phyloP scores from a whole-genome alignment of 2,888 invertebrate species.

The Gonocerus acuteangulatus region DNA sequence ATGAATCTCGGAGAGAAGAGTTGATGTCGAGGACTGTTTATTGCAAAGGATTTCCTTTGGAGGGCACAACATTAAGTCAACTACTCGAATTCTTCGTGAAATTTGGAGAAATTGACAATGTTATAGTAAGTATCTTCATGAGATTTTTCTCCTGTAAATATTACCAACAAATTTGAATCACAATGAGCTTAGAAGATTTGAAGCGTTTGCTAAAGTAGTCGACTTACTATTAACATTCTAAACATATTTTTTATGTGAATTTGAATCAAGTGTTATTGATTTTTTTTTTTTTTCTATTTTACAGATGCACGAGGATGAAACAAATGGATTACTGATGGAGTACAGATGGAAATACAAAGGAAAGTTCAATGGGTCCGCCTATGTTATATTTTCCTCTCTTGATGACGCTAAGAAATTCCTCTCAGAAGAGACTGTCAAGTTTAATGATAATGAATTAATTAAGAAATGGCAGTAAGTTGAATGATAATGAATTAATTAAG shows the following conservation, averaged over 20 bases:
- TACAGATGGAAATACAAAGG: slow-evolving; percentile 56
- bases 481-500: too few species aligned
- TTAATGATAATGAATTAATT: slow-evolving; percentile 55
- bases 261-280: too few species aligned
- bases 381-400: slow-evolving; percentile 72
- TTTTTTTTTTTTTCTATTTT: too few species aligned
- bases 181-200: too few species aligned
- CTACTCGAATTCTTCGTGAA: slow-evolving; percentile 64
- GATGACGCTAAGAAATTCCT: slow-evolving; percentile 76
- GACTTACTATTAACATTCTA: too few species aligned
- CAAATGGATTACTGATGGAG: too few species aligned
- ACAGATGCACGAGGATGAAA: slow-evolving; percentile 51
- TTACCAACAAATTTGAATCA: too few species aligned
- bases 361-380: slow-evolving; percentile 85
- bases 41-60: slow-evolving; percentile 77
- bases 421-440: slow-evolving; percentile 59
- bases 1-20: slow-evolving; percentile 73
- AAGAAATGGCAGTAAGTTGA: slow-evolving; percentile 62
- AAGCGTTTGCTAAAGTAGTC: too few species aligned
- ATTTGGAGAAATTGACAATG: slow-evolving; percentile 50
- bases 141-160: too few species aligned
- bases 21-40: slow-evolving; percentile 73
- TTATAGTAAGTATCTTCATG: slow-evolving; percentile 42
- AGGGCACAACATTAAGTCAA: slow-evolving; percentile 44
- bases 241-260: too few species aligned